Evolutionary conservation across 1,140 invertebrate genomes (phyloP).

Genomic region (Dufourea novaeangliae): DNA sequence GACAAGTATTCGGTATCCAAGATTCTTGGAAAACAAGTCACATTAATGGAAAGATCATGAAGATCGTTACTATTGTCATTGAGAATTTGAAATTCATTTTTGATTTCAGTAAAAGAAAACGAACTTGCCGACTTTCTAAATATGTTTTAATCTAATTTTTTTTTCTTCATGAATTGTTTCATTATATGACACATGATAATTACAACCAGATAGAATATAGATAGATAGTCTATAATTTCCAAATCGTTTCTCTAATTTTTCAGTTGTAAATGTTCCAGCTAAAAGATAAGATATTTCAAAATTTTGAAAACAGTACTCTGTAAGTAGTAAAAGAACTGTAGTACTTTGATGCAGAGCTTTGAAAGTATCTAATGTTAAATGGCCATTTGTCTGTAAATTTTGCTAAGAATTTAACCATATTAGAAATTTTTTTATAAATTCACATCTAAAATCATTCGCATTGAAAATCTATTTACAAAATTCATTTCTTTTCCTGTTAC

Average conservation of each 20-base stretch:
- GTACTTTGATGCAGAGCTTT: conserved; percentile 15
- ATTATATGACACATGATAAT: too few relatives aligned
- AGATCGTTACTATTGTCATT: neutral
- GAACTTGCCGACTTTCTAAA: neutral
- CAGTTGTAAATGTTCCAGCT: conserved; percentile 2
- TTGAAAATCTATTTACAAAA: conserved; percentile 1
- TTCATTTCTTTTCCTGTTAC: conserved; percentile 4
- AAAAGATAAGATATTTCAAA: conserved; percentile 3
- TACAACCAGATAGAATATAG: too few relatives aligned
- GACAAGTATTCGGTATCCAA: neutral
- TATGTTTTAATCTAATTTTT: neutral
- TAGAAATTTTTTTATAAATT: conserved; percentile 15
- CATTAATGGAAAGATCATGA: neutral
- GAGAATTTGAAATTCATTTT: conserved; percentile 4
- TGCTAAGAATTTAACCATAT: conserved; percentile 5
- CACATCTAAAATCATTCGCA: neutral
- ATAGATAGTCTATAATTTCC: neutral
- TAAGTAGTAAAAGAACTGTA: conserved; percentile 5
- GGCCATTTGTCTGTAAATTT: neutral
- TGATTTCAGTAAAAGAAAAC: conserved; percentile 1
- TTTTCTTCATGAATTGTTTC: too few relatives aligned
- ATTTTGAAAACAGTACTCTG: conserved; percentile 3
- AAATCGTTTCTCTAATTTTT: conserved; percentile 10
- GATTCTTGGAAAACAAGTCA: neutral
- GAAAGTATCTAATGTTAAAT: conserved; percentile 17